A percentile compares a stretch with the other conserved stretches of the same genome.
phyloP scores from a whole-genome alignment of 2,113 vertebrate species.

The Saccopteryx leptura region DNA sequence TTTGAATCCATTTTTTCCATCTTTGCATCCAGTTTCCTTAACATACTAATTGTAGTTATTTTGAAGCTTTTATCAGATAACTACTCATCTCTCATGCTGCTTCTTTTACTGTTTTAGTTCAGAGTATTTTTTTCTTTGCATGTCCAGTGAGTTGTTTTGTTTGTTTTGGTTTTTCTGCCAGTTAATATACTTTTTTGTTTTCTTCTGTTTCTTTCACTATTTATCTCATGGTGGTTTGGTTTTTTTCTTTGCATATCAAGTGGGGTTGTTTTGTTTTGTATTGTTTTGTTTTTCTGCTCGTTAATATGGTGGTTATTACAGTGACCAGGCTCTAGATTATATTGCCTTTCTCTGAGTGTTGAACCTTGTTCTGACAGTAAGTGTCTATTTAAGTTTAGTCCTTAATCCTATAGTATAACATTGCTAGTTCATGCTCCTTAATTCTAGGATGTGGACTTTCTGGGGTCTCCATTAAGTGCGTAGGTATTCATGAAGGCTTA shows the following conservation, averaged over 20 bases:
- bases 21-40: background rate
- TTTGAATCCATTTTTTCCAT: background rate
- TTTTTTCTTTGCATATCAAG: background rate
- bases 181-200: background rate
- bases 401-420: background rate
- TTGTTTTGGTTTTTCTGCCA: background rate
- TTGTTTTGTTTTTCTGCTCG: background rate
- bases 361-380: background rate
- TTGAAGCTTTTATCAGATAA: background rate
- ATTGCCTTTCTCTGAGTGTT: background rate
- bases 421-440: background rate
- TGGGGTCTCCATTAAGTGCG: background rate
- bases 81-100: constrained; percentile 18
- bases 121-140: background rate
- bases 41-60: background rate
- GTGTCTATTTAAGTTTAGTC: background rate
- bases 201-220: constrained; percentile 7
- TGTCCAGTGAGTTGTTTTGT: background rate
- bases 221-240: background rate
- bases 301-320: background rate
- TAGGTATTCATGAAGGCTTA: background rate
- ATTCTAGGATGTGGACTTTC: background rate
- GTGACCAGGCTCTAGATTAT: background rate
- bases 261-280: background rate
- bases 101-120: constrained; percentile 25